Evolutionary conservation across 1,140 invertebrate genomes (phyloP).

Genomic region (Pseudomyrmex sp.): DNA sequence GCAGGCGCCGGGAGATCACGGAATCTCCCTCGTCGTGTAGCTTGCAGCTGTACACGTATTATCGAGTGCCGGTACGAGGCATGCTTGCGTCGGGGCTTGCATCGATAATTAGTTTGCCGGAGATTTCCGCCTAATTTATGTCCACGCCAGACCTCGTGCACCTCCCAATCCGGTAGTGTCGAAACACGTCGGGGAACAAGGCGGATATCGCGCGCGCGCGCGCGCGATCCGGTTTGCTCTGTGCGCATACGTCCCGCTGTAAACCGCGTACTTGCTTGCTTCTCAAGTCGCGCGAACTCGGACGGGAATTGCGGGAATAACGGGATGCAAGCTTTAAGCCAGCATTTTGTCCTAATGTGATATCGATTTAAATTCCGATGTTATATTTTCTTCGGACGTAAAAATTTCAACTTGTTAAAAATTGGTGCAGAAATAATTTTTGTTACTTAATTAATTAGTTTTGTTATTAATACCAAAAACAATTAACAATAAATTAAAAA

Average conservation of each 20-base stretch:
- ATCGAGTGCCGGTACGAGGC: conserved; percentile 57
- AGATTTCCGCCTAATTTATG: conserved; percentile 72
- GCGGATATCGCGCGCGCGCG: conserved; percentile 39
- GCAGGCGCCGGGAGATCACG: conserved; percentile 49
- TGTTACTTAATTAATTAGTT: no score
- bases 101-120: conserved; percentile 69
- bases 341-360: background rate
- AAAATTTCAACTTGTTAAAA: no score
- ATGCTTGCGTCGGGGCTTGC: conserved; percentile 70
- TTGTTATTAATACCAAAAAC: no score
- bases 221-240: conserved; percentile 7
- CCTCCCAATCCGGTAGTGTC: conserved; percentile 12
- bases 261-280: background rate
- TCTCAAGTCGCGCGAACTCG: conserved; percentile 5
- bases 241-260: background rate
- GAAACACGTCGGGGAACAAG: conserved; percentile 57
- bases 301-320: background rate
- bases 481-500: no score
- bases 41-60: conserved; percentile 49
- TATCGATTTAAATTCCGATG: background rate
- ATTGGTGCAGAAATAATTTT: no score
- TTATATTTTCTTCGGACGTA: no score
- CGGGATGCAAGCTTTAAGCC: background rate
- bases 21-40: conserved; percentile 14
- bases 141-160: conserved; percentile 31